Conservation (phyloP, 2,797 vertebrate species). For the Sphenopsis melanotis region DNA sequence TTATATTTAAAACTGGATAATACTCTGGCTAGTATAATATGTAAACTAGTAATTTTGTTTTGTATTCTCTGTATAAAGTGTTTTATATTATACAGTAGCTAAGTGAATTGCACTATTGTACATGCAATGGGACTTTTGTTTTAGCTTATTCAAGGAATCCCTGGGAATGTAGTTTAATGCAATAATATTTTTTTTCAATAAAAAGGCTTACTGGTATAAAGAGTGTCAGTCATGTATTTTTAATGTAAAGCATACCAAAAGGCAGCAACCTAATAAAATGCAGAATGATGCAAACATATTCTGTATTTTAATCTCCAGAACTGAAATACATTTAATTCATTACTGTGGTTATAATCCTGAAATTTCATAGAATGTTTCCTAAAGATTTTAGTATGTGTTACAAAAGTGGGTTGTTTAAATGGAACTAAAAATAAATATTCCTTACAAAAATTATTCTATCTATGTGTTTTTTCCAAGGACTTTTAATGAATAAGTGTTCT, state of each 20-base stretch:
- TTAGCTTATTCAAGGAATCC: slow-evolving; percentile 72
- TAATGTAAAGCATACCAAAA: slow-evolving; percentile 67
- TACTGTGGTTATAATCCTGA: slow-evolving; percentile 69
- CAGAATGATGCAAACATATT: slow-evolving; percentile 53
- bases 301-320: slow-evolving; percentile 73
- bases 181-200: slow-evolving; percentile 81
- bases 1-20: slow-evolving; percentile 64
- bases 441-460: slow-evolving; percentile 49
- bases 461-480: slow-evolving; percentile 51
- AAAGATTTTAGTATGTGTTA: slow-evolving; percentile 68
- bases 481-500: background rate
- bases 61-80: slow-evolving; percentile 73
- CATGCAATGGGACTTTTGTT: slow-evolving; percentile 72
- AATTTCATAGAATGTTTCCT: slow-evolving; percentile 75
- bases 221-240: slow-evolving; percentile 68
- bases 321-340: slow-evolving; percentile 67
- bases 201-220: slow-evolving; percentile 68
- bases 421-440: slow-evolving; percentile 75
- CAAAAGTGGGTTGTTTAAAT: slow-evolving; percentile 69
- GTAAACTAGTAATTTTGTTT: slow-evolving; percentile 70
- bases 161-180: slow-evolving; percentile 79
- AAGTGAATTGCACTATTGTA: slow-evolving; percentile 80
- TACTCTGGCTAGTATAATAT: slow-evolving; percentile 63
- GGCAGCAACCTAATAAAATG: slow-evolving; percentile 47
- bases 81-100: slow-evolving; percentile 75